Evolutionary conservation across 2,113 vertebrate species (phyloP).

Genomic region (chimpanzee (Pan troglodytes)): DNA sequence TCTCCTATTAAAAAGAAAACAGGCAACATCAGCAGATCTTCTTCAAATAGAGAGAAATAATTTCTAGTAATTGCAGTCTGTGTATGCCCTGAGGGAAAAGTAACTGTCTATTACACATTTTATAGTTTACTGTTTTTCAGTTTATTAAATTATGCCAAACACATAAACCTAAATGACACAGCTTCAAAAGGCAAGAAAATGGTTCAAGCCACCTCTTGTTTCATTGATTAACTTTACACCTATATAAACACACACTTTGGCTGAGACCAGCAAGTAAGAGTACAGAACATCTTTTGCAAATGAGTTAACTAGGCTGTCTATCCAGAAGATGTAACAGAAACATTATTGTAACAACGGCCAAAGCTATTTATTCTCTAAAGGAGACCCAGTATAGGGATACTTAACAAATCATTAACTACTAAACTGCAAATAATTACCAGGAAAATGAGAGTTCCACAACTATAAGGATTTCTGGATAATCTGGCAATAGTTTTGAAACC

Average conservation of each 20-base stretch:
- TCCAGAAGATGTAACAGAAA: not conserved
- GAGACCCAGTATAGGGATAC: not conserved
- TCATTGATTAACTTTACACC: not conserved
- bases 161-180: conserved; percentile 9
- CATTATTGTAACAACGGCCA: not conserved
- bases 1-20: conserved; percentile 85
- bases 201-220: not conserved
- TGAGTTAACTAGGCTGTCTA: not conserved
- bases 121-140: not conserved
- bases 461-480: not conserved
- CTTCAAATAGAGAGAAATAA: not conserved
- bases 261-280: not conserved
- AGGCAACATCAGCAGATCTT: not conserved
- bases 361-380: conserved; percentile 9
- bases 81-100: not conserved
- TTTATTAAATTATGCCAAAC: conserved; percentile 12
- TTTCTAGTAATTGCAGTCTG: not conserved
- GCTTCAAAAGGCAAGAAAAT: conserved; percentile 22
- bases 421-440: not conserved
- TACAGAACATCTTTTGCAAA: not conserved
- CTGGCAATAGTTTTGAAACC: not conserved
- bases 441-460: not conserved
- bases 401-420: not conserved
- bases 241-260: not conserved
- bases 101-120: not conserved